phyloP scores from a whole-genome alignment of 2,113 vertebrate genomes.

The Anguilla japonica region DNA sequence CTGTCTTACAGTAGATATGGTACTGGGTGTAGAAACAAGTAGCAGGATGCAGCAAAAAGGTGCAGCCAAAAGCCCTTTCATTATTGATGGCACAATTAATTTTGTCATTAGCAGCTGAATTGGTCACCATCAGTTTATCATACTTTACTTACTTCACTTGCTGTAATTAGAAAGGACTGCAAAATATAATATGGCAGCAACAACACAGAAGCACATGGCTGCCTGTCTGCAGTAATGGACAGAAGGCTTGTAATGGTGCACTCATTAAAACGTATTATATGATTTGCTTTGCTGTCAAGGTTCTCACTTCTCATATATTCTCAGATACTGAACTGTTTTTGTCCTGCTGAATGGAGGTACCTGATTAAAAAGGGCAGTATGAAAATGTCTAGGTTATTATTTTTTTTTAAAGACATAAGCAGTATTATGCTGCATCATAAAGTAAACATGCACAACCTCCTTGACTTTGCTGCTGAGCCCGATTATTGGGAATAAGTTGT shows the following conservation, averaged over 20 bases:
- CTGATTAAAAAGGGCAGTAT: not conserved
- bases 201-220: not conserved
- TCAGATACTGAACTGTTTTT: not conserved
- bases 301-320: not conserved
- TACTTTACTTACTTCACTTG: not conserved
- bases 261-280: not conserved
- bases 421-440: not conserved
- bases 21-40: not conserved
- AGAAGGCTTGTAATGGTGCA: not conserved
- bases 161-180: not conserved
- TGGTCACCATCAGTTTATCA: not conserved
- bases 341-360: not conserved
- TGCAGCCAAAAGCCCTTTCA: not conserved
- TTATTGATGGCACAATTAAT: conserved; percentile 1
- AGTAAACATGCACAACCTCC: not conserved
- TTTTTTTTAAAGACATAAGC: not conserved
- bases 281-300: not conserved
- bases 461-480: not conserved
- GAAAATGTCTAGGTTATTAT: not conserved
- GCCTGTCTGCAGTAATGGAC: not conserved
- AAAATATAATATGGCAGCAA: not conserved
- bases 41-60: not conserved
- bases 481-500: not conserved
- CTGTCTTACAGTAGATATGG: not conserved
- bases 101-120: not conserved